Evolutionary conservation across 2,888 invertebrate genomes (phyloP), one percentile per base, ranked within the genome.

Genomic region (Conchocele bisecta): DNA sequence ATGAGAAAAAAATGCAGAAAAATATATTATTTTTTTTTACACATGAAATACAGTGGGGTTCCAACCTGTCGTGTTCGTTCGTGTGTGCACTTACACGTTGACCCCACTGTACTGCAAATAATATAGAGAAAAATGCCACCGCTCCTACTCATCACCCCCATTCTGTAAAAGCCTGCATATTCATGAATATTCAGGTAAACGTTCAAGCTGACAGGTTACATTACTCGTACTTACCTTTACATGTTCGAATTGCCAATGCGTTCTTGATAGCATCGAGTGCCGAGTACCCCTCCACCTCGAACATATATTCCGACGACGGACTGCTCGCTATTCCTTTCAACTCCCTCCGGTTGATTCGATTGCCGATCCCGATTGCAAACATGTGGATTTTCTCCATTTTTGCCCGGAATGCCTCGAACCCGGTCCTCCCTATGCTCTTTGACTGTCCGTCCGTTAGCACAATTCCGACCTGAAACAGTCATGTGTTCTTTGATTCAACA

Each of bases 401-500:
- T 13, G 86, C 85, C 20, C 77, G 59, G 29, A 73, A 70, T 6
- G 87, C 79, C 63, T 85, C 82, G 54, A 75, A 81, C 17, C 82
- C 50, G 4, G 86, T 86, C 57, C 68, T 63, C 3, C 81, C 54
- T 6, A 83, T 63, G 61, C 83, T 79, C 15, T 78, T 72, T 2
- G 86, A 86, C 56, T 83, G 81, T 22, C 87, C 87, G 66, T 87
- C 87, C 0, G 87, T 87, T 53, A 87, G 69, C 15, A 87, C 75
- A 33, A 87, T 83, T 3, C 77, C 86, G n/a, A 86, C 71, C 78
- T 78, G 54, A 1, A 67, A 65, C n/a, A n/a, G n/a, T n/a, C n/a
- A n/a, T n/a, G n/a, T n/a, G n/a, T n/a, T n/a, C n/a, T n/a, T n/a
- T n/a, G n/a, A n/a, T n/a, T n/a, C n/a, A n/a, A n/a, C n/a, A n/a